Base-by-base conservation (phyloP, 2,113 vertebrate species). In the Rhipidura dahli region DNA sequence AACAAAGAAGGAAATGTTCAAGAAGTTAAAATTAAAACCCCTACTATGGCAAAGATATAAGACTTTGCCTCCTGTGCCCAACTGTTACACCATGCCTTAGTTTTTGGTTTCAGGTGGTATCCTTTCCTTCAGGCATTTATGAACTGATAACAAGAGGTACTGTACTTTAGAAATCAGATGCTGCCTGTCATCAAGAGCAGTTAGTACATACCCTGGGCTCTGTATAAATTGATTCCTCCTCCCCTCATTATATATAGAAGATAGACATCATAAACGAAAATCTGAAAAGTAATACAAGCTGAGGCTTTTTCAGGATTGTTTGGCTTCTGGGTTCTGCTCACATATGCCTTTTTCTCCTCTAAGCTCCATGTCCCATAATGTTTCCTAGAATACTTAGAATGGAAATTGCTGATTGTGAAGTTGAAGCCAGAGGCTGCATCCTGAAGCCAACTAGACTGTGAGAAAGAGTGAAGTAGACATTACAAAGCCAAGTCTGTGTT, bases 1-100 rank as follows among this genome's bases (percentile, higher is more conserved):
- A 97, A 91, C 77, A 94, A 53, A 88, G 83, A 97, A 92, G 93
- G 79, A 94, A 94, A 89, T 73, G 90, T 87, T 97, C 15, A 64
- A 54, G 60, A 80, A 96, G 45, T 93, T 96, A 94, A 95, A 95
- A 94, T 92, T 94, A 94, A 97, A 83, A 61, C 35, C 21, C 22
- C 39, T 85, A 39, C 37, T 81, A 23, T 51, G 59, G 59, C 60
- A 66, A 83, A 88, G 33, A 47, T 30, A 18, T 10, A 19, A 6
- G 24, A 50, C 71, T 88, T 63, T 88, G 18, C 39, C 53, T 73
- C 63, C 49, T 79, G 70, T 91, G 56, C 56, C 68, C 50, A 81
- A 31, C 82, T 78, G 54, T 70, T 75, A 66, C 3, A 54, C 56
- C 26, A 35, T 24, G 42, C 39, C 49, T 76, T 63, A 54, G 30